Evolutionary conservation across 2,797 vertebrate species (phyloP), one percentile per base, ranked within the genome.

Genomic region (Myripristis murdjan): DNA sequence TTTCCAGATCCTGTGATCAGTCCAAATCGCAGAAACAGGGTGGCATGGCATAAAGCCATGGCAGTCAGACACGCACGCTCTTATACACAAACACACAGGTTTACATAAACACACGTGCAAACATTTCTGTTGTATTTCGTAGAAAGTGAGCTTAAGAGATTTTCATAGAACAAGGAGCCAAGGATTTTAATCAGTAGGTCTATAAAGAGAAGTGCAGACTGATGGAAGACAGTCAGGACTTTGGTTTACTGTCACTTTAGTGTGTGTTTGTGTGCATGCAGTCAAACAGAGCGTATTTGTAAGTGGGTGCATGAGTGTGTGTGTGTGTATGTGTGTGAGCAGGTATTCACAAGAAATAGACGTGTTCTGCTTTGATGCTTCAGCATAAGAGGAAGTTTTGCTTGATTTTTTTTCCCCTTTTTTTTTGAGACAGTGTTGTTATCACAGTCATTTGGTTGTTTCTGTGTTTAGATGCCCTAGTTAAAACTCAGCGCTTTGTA

Each of bases 401-500:
- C 64, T 70, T 68, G 61, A n/a, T n/a, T n/a, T n/a, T n/a, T n/a
- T n/a, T n/a, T n/a, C n/a, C n/a, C n/a, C n/a, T n/a, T n/a, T 70
- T 70, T 72, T 57, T 75, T 64, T 49, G 57, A 73, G 44, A 28
- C 35, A 15, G 35, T 52, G 70, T 68, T 78, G 70, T 73, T 44
- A 72, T 88, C 75, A 75, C 55, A 74, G 88, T 83, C 67, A 46
- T 73, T 75, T 69, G 67, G 75, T 82, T 85, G 78, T 84, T 71
- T 81, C 54, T 69, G 66, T 57, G 60, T 84, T 81, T n/a, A 14
- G 60, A 80, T 84, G 83, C 63, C 82, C 85, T 79, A 87, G 79
- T 87, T 91, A 86, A 71, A 86, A 80, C 82, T 75, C 71, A n/a
- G 0, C 24, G 20, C 84, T 85, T 82, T 85, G 79, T 72, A 87